Evolutionary conservation across 2,113 vertebrate genomes (phyloP).

Genomic region (Pitta sordida): DNA sequence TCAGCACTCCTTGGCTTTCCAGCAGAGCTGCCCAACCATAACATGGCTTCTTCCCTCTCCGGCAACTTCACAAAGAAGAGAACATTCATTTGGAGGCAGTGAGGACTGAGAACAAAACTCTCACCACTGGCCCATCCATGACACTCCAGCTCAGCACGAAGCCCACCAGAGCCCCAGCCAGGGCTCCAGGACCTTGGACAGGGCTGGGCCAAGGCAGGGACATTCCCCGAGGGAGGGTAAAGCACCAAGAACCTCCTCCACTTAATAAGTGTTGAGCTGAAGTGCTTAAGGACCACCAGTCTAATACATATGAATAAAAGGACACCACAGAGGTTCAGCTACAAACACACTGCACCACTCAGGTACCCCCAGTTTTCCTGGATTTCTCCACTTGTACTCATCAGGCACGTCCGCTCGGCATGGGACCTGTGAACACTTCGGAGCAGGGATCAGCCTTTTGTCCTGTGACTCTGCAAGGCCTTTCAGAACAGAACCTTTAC

Average conservation of each 20-base stretch:
- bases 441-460: background rate
- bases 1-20: background rate
- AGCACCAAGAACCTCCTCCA: too few species aligned
- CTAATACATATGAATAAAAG: background rate
- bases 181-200: background rate
- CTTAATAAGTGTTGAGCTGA: background rate
- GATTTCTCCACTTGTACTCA: background rate
- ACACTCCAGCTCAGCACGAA: rapidly evolving
- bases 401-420: background rate
- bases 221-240: rapidly evolving
- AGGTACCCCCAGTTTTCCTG: background rate
- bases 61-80: background rate
- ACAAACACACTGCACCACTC: background rate
- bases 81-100: background rate
- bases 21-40: background rate
- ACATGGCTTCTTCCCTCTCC: background rate
- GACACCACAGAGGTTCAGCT: background rate
- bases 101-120: background rate
- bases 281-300: background rate
- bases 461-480: background rate
- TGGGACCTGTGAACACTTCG: background rate
- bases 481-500: background rate
- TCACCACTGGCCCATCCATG: background rate
- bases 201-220: background rate
- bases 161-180: background rate